Conservation (phyloP, 1,140 invertebrate species). For the Adoxophyes honmai region DNA sequence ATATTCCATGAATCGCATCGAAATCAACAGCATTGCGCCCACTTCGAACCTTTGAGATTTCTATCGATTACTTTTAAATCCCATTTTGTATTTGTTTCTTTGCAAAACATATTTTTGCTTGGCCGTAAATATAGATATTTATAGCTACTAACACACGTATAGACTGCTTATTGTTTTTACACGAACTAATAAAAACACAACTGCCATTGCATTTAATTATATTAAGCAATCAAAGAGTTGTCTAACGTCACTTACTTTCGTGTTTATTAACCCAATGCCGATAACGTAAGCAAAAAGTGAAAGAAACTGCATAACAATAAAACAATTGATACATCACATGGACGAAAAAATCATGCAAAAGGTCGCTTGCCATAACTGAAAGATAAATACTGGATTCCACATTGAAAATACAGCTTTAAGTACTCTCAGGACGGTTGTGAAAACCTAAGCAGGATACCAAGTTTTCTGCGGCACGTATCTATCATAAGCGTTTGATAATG, state of each 20-base stretch:
- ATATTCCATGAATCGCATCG: conserved; percentile 37
- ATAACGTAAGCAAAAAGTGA: neutral
- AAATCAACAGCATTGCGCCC: conserved; percentile 53
- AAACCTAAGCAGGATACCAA: neutral
- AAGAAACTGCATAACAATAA: conserved; percentile 15
- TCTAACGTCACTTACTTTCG: no score
- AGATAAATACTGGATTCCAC: neutral
- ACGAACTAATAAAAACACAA: no score
- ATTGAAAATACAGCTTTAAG: neutral
- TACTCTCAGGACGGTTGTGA: neutral
- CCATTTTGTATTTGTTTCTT: neutral
- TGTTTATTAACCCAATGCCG: no score
- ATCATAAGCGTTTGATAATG: conserved; percentile 58
- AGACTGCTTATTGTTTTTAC: no score
- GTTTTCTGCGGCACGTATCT: conserved; percentile 44
- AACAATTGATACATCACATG: conserved; percentile 29
- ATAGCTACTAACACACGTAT: no score
- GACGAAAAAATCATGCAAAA: conserved; percentile 38
- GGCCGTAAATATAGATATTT: no score
- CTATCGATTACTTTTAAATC: conserved; percentile 5
- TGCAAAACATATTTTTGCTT: no score
- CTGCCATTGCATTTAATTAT: no score
- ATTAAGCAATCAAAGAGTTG: no score
- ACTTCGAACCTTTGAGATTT: conserved; percentile 23
- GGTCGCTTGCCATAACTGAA: conserved; percentile 18